Evolutionary conservation across 2,888 invertebrate species (phyloP).

Genomic region (Lepidocyrtinus sp.): DNA sequence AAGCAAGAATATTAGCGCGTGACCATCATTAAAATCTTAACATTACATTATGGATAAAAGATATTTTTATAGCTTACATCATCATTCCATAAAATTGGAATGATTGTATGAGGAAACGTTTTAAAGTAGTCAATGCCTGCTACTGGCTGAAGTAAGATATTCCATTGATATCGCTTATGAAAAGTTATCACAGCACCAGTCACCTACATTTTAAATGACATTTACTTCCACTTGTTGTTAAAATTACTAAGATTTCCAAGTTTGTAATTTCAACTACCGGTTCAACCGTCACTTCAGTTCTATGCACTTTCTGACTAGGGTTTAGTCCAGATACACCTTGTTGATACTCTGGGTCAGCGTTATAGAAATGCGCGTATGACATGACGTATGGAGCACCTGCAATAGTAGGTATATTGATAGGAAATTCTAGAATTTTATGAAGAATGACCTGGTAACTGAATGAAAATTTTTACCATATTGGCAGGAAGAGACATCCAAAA

Average conservation of each 20-base stretch:
- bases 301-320: constrained; percentile 41
- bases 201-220: constrained; percentile 23
- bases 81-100: constrained; percentile 61
- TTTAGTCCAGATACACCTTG: constrained; percentile 41
- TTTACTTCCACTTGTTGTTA: too few species aligned
- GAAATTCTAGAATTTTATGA: neutral
- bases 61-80: constrained; percentile 33
- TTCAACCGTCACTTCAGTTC: constrained; percentile 41
- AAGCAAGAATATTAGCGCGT: too few species aligned
- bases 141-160: constrained; percentile 53
- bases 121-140: constrained; percentile 53
- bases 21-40: neutral
- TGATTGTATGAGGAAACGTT: constrained; percentile 26
- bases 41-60: neutral
- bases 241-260: too few species aligned
- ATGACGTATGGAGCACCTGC: constrained; percentile 60
- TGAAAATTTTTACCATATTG: constrained; percentile 44
- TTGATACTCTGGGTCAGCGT: constrained; percentile 48
- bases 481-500: constrained; percentile 62
- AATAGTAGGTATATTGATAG: too few species aligned
- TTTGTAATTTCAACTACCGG: too few species aligned
- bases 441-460: constrained; percentile 2
- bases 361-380: constrained; percentile 55
- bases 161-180: constrained; percentile 57
- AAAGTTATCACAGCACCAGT: constrained; percentile 57